phyloP scores from a whole-genome alignment of 30 jellyfish, hydroid and myxozoan genomes.

The Pelagia noctiluca region DNA sequence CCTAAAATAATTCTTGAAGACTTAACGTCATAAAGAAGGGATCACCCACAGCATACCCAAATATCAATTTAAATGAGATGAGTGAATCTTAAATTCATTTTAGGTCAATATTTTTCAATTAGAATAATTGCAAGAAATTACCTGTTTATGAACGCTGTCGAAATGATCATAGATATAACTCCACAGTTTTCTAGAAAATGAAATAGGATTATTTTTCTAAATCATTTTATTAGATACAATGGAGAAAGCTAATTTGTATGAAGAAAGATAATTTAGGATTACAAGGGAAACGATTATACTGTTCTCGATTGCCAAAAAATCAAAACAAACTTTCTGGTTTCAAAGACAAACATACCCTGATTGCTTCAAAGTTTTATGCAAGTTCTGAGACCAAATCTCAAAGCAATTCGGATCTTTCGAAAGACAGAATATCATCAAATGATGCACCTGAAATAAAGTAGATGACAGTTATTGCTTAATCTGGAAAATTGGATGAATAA shows the following conservation, averaged over 20 bases:
- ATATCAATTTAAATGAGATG: no score
- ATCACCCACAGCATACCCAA: neutral
- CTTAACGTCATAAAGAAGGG: neutral
- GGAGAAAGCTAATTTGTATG: neutral
- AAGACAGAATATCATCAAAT: constrained; percentile 67
- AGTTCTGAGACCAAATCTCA: constrained; percentile 52
- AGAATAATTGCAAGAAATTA: neutral
- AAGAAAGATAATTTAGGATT: neutral
- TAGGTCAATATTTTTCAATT: neutral
- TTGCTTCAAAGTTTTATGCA: constrained; percentile 44
- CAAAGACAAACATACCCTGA: constrained; percentile 85
- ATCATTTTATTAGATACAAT: neutral
- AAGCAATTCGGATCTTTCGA: constrained; percentile 58
- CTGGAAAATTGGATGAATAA: neutral
- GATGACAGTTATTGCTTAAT: neutral
- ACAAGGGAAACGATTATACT: neutral
- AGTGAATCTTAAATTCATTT: no score
- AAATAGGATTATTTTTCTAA: neutral
- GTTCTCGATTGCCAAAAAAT: no score
- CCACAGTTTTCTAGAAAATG: constrained; percentile 54
- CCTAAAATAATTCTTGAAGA: no score
- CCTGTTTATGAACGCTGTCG: constrained; percentile 72
- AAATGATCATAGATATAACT: constrained; percentile 42
- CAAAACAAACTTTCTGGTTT: no score
- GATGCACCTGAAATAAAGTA: constrained; percentile 46